Percentiles rank a stretch among this genome's conserved stretches.
phyloP scores from a whole-genome alignment of 2,797 vertebrate genomes.

The Balearica regulorum region DNA sequence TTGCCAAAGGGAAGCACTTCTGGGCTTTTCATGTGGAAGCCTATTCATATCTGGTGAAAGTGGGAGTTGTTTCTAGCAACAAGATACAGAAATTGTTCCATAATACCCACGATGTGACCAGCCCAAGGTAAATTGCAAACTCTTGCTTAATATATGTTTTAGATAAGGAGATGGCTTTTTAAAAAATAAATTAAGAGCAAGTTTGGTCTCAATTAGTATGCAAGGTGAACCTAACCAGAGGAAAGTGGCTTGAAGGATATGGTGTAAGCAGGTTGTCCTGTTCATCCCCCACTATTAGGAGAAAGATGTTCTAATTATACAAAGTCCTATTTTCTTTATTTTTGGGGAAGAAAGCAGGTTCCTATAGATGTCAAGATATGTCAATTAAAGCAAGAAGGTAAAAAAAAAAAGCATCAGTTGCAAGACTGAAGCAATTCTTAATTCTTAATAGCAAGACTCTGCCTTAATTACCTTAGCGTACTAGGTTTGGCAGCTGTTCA shows the following conservation, averaged over 20 bases:
- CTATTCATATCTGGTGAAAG: conserved; percentile 92
- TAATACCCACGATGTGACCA: conserved; percentile 87
- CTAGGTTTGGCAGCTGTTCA: background rate
- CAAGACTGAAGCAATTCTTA: background rate
- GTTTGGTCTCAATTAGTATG: background rate
- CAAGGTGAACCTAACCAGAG: background rate
- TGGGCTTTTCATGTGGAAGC: conserved; percentile 94
- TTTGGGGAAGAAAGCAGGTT: background rate
- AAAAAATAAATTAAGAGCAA: background rate
- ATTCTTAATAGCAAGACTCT: background rate
- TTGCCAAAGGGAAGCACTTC: conserved; percentile 91
- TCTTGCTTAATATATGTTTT: background rate
- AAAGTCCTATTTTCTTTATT: background rate
- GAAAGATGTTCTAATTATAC: background rate
- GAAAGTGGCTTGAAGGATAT: background rate
- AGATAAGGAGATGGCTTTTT: background rate
- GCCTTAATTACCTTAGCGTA: background rate
- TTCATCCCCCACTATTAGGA: background rate
- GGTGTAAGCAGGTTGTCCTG: background rate
- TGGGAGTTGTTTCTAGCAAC: conserved; percentile 89
- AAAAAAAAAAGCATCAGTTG: background rate
- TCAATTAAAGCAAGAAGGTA: background rate
- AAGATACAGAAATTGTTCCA: conserved; percentile 95
- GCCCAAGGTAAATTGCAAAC: conserved; percentile 82
- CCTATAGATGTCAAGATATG: background rate